Base-by-base conservation (phyloP, 2,113 vertebrate genomes). In the Chlamydotis undulata region DNA sequence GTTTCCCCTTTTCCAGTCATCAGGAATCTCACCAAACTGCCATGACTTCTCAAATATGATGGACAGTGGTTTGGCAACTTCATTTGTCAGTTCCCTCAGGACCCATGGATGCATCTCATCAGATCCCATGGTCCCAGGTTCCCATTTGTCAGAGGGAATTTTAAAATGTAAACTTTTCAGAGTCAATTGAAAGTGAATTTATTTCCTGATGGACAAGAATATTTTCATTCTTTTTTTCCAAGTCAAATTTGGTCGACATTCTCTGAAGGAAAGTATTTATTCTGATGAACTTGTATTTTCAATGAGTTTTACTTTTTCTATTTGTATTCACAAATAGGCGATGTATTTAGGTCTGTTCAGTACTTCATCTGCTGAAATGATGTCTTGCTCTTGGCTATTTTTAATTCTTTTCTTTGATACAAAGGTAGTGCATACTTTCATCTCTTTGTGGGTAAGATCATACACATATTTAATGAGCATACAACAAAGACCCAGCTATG, bases 391-490 rank as follows among this genome's bases (percentile, higher is more conserved):
- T 91, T 71, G 89, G 76, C 81, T 95, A 81, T 96, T 94, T 93
- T 97, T 89, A 94, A 75, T 93, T 90, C 73, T 89, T 84, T 87
- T 14, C 52, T 94, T 94, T 95, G 91, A 81, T 91, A 83, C 33
- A 67, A 89, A 90, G 21, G 52, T 59, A 75, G 47, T 16, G 39
- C 64, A 55, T 52, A 60, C 91, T 95, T 94, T 94, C 37, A 89
- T 97, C 83, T 96, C 31, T 83, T 67, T 89, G 19, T 88, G 31
- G 39, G 33, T 78, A 81, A 84, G 52, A 92, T 94, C 77, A 94
- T 29, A 90, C n/a, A 59, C 64, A 89, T 89, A 77, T 61, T 91
- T 92, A 94, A 97, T 87, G 76, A 93, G 70, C 63, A 57, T 29
- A 73, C 49, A 89, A 89, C n/a, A 94, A 96, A 94, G 77, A 2